A percentile compares a stretch with the other conserved stretches of the same genome.
phyloP scores from a whole-genome alignment of 64 coral and sea anemone genomes.

The Stichodactyla mertensii region DNA sequence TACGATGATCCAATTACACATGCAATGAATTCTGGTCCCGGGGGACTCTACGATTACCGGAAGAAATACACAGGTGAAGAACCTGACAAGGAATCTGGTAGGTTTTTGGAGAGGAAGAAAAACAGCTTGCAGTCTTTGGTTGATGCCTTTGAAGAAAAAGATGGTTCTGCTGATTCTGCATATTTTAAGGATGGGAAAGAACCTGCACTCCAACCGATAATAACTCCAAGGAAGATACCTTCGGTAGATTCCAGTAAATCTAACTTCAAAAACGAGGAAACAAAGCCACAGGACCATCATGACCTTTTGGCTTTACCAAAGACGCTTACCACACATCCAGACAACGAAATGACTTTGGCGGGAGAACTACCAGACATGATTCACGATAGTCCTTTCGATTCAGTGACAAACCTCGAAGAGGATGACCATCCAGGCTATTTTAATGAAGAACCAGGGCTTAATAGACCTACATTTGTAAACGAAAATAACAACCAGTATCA shows the following conservation, averaged over 20 bases:
- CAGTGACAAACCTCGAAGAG: background rate
- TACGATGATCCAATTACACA: background rate
- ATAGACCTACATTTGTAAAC: background rate
- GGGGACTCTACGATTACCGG: background rate
- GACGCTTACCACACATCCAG: background rate
- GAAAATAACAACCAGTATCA: background rate
- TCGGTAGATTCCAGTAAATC: background rate
- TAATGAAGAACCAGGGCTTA: background rate
- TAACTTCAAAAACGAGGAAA: background rate
- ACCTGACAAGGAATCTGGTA: background rate
- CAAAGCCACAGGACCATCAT: background rate
- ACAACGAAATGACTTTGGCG: background rate
- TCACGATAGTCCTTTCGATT: background rate
- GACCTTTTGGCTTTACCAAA: background rate
- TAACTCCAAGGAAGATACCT: background rate
- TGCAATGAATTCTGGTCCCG: conserved; percentile 4
- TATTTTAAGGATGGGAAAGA: background rate
- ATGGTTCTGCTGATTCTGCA: background rate
- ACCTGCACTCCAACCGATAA: background rate
- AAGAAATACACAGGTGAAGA: conserved; percentile 15
- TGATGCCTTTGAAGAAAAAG: background rate
- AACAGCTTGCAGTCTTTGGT: conserved; percentile 3
- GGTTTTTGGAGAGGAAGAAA: background rate
- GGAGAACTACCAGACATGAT: background rate
- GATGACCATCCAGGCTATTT: background rate